Base-by-base conservation (phyloP, 2,797 vertebrate species). In the Eleutherodactylus coqui region DNA sequence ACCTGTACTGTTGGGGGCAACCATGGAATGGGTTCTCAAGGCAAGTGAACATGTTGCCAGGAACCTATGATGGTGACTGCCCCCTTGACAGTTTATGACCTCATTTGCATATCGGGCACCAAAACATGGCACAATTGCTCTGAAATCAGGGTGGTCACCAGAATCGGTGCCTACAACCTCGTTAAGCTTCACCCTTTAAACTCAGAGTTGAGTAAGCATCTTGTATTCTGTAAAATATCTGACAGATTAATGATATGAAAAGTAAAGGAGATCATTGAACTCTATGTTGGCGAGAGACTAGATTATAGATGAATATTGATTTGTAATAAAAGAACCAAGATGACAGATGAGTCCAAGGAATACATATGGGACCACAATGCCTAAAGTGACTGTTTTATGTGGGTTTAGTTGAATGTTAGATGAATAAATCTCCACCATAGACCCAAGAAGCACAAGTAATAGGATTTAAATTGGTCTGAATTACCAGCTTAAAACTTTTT, bases 361-460 rank as follows among this genome's bases (percentile, higher is more conserved):
- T 13, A n/a, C 75, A n/a, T 27, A 77, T 24, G 9, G 34, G 75
- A 55, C 32, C 47, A 77, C 34, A 77, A 49, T 73, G 27, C 13
- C n/a, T 49, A 2, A 6, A 17, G 24, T 36, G 13, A 41, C n/a
- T 38, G n/a, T 32, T 77, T 24, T 77, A 32, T 53, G 47, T 76
- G 2, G 3, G 19, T 53, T 29, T 7, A 34, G 51, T 32, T 75
- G 21, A 16, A 51, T 34, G 3, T 47, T 24, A 4, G 27, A 75
- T 32, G 34, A 47, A 41, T 78, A 16, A 3, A 36, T 38, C 11
- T 58, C 47, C 55, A 19, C 55, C 3, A 11, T 78, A 32, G 27
- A 75, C 17, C 7, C 45, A 51, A 75, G 27, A 75, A 72, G 69
- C 38, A 75, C 45, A 49, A 75, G n/a, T 51, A 72, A n/a, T 34